Evolutionary conservation across 2,888 invertebrate species (phyloP), one percentile per base, ranked within the genome.

Genomic region (Eristalinus sepulchralis): DNA sequence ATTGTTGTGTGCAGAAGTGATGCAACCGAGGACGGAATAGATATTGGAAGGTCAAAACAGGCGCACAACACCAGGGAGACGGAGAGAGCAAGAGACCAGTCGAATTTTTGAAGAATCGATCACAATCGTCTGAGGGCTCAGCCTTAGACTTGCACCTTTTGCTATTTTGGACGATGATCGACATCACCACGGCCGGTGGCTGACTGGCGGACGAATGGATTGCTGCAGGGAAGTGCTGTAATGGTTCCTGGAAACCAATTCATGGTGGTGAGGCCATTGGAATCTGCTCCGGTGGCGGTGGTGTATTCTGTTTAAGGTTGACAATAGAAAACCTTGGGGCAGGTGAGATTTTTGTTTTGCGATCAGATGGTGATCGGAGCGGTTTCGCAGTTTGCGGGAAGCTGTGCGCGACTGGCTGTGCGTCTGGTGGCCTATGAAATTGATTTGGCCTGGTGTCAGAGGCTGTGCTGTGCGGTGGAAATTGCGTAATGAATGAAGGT

Each of bases 241-340:
- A 82, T 82, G 85, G 78, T 86, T 86, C 85, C 66, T 60, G 66
- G 85, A 86, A 86, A 70, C 31, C 60, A 70, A 78, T 78, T 81
- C 77, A 82, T 78, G 73, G 85, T 66, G 82, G 85, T 78, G 73
- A 70, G 71, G 62, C 72, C 67, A 76, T 80, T 85, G 81, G 84
- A 67, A 66, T 81, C 81, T 63, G 53, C 27, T 79, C 20, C 39
- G 36, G 66, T 53, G 47, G 34, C 39, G 22, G 33, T 47, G 22
- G 33, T 47, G 31, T 11, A 64, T 66, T 68, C 80, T 82, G 85
- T 77, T 82, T 85, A 77, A 86, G 78, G 78, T 78, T 86, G 85
- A 77, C 85, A 81, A 55, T 75, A 31, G 72, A 82, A 78, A 86
- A 78, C 17, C 62, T 60, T 53, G 73, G 78, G 78, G 75, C 85